Conservation (phyloP, 92 coral and sea anemone genomes). For the Hydrozoanthus gracilis region DNA sequence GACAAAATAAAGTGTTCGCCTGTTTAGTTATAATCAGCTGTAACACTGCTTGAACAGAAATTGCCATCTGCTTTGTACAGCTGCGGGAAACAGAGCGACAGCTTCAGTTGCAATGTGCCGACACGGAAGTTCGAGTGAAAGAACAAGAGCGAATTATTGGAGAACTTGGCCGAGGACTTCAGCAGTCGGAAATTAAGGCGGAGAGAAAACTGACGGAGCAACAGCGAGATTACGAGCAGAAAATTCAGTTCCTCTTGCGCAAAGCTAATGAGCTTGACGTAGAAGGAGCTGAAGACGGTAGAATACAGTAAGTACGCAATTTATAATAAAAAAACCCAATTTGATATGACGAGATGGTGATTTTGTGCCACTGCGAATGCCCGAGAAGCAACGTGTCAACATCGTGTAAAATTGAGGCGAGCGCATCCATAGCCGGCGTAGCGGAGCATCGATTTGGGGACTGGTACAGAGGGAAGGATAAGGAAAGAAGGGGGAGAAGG, state of each 20-base stretch:
- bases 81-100: conserved; percentile 52
- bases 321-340: no score
- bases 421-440: no score
- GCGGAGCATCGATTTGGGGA: no score
- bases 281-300: conserved; percentile 48
- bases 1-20: no score
- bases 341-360: no score
- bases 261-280: conserved; percentile 81
- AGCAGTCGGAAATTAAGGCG: conserved; percentile 83
- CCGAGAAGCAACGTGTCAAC: no score
- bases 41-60: background rate
- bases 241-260: conserved; percentile 92
- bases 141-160: conserved; percentile 96
- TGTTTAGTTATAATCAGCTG: no score
- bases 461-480: no score
- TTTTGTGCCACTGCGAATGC: background rate
- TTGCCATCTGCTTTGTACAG: background rate
- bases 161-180: conserved; percentile 91
- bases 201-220: conserved; percentile 85
- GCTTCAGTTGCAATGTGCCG: conserved; percentile 64
- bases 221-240: conserved; percentile 91
- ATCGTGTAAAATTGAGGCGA: no score
- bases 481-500: no score
- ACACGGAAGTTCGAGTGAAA: conserved; percentile 74
- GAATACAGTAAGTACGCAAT: conserved; percentile 46